Conservation (phyloP, 2,113 vertebrate genomes). For the Propithecus coquereli region DNA sequence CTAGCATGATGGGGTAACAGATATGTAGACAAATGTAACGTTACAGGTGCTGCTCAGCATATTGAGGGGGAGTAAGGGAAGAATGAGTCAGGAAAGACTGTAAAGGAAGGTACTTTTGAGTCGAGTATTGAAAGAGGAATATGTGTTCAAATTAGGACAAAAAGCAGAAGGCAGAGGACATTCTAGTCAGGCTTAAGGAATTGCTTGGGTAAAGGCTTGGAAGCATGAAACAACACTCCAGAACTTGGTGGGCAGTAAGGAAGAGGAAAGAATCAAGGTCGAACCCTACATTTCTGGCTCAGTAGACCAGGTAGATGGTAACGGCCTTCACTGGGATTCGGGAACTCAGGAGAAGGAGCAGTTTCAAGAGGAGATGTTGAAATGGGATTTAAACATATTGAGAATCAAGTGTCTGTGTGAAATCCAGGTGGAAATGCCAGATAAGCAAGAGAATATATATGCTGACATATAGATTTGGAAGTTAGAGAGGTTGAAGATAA, state of each 20-base stretch:
- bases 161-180: neutral
- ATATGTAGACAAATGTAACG: neutral
- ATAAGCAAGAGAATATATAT: neutral
- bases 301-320: neutral
- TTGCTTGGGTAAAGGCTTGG: neutral
- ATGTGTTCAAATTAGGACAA: neutral
- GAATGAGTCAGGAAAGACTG: neutral
- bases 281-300: neutral
- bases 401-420: neutral
- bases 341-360: neutral
- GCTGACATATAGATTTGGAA: neutral
- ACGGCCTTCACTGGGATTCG: neutral
- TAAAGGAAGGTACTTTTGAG: conserved; percentile 15
- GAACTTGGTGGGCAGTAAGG: neutral
- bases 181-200: conserved; percentile 9
- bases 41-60: neutral
- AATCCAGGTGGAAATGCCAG: conserved; percentile 6
- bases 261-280: neutral
- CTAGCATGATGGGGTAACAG: neutral
- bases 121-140: neutral
- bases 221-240: neutral
- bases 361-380: conserved; percentile 32
- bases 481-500: neutral
- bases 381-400: neutral
- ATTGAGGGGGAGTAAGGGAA: neutral